Percentiles rank a stretch among this genome's conserved stretches.
These are phyloP conservation scores for Agapornis canus DNA, from an alignment of 2,797 vertebrate genomes.

Conservation along the genomic window DNA sequence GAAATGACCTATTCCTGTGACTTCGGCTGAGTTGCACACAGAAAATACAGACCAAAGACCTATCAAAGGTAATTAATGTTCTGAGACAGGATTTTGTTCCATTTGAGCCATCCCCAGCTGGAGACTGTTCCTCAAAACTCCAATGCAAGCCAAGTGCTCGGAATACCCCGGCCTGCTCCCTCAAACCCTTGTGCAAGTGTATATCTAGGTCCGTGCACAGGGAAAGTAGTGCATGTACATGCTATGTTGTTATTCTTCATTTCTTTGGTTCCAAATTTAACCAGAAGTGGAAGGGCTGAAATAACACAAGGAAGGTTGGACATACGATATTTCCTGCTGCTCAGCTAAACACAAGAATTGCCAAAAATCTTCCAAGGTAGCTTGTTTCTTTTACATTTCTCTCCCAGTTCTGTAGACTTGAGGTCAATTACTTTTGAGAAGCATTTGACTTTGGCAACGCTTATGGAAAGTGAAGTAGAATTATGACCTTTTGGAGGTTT, in stretches of 20 bases:
- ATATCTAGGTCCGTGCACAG: not conserved
- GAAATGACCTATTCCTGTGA: not conserved
- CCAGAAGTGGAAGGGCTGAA: slow-evolving; percentile 67
- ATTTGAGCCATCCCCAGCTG: not conserved
- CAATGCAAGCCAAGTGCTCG: not conserved
- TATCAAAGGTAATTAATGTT: not conserved
- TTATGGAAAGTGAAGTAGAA: slow-evolving; percentile 56
- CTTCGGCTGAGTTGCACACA: not conserved
- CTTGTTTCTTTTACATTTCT: slow-evolving; percentile 66
- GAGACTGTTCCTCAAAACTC: not conserved
- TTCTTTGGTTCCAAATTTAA: slow-evolving; percentile 60
- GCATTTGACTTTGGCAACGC: slow-evolving; percentile 55
- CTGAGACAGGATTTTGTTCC: not conserved
- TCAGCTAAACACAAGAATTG: slow-evolving; percentile 63
- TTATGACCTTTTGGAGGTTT: slow-evolving; percentile 62
- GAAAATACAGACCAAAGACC: not conserved
- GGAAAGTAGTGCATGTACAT: not conserved
- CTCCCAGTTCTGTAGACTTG: slow-evolving; percentile 51
- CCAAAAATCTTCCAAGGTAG: slow-evolving; percentile 68
- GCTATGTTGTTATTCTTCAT: slow-evolving; percentile 32
- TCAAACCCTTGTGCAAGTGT: not conserved
- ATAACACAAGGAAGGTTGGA: slow-evolving; percentile 60
- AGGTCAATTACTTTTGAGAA: slow-evolving; percentile 64
- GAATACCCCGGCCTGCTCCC: not conserved
- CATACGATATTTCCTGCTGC: slow-evolving; percentile 61